Conservation (phyloP, 2,113 vertebrate genomes). For the Plotosus lineatus region DNA sequence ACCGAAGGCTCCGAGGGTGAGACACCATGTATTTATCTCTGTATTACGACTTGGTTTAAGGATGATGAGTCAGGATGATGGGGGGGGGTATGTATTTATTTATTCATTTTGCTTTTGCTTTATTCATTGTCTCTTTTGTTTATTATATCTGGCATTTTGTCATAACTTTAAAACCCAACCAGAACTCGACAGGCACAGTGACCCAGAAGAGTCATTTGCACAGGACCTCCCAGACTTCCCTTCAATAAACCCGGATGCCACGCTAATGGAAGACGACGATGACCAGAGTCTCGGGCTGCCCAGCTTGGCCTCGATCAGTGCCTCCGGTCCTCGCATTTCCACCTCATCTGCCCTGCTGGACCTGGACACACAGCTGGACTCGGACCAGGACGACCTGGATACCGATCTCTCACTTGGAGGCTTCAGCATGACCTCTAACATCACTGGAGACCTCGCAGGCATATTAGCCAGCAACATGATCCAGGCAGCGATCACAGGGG, state of each 20-base stretch:
- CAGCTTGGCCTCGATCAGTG: conserved; percentile 66
- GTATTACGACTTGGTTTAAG: not conserved
- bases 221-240: conserved; percentile 92
- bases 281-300: conserved; percentile 94
- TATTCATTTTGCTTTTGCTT: no score
- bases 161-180: no score
- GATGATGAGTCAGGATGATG: not conserved
- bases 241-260: conserved; percentile 88
- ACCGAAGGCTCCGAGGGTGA: conserved; percentile 95
- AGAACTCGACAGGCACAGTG: conserved; percentile 93
- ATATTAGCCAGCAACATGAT: conserved; percentile 89
- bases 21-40: not conserved
- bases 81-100: not conserved
- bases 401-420: conserved; percentile 72
- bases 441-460: conserved; percentile 80
- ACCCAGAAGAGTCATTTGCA: conserved; percentile 93
- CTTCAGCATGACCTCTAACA: conserved; percentile 68
- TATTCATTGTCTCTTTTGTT: no score
- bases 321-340: conserved; percentile 62
- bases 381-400: conserved; percentile 76
- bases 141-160: not conserved
- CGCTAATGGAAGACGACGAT: conserved; percentile 89
- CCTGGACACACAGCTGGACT: conserved; percentile 71
- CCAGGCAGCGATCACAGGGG: conserved; percentile 83
- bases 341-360: conserved; percentile 56